phyloP scores from a whole-genome alignment of 2,888 invertebrate species.

The Toxonevra muliebris region DNA sequence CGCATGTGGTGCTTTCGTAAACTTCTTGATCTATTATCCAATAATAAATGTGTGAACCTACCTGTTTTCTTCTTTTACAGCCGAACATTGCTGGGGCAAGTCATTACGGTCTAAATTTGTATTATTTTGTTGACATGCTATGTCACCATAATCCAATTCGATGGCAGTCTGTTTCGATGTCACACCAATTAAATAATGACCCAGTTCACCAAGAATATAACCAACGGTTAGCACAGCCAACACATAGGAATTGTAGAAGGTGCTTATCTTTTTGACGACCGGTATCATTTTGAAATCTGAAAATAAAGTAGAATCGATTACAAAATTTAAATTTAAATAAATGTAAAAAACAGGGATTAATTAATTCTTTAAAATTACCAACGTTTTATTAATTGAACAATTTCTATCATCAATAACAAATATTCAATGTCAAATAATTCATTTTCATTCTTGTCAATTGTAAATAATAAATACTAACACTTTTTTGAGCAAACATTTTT shows the following conservation, averaged over 20 bases:
- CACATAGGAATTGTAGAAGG: slow-evolving; percentile 81
- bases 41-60: slow-evolving; percentile 48
- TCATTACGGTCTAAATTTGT: slow-evolving; percentile 68
- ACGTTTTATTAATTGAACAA: no score
- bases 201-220: slow-evolving; percentile 86
- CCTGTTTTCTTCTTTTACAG: slow-evolving; percentile 67
- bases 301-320: background rate
- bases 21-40: no score
- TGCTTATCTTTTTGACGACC: slow-evolving; percentile 68
- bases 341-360: background rate
- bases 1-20: no score
- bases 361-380: no score
- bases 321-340: background rate
- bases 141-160: slow-evolving; percentile 87
- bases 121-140: slow-evolving; percentile 81
- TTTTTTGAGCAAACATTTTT: no score
- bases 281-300: slow-evolving; percentile 52
- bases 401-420: no score
- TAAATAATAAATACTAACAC: background rate
- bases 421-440: background rate
- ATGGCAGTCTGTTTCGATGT: slow-evolving; percentile 87
- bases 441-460: background rate
- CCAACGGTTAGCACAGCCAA: slow-evolving; percentile 82
- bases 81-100: slow-evolving; percentile 70
- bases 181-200: slow-evolving; percentile 88